Conservation (phyloP, 2,888 invertebrate genomes). For the Papilio protenor region DNA sequence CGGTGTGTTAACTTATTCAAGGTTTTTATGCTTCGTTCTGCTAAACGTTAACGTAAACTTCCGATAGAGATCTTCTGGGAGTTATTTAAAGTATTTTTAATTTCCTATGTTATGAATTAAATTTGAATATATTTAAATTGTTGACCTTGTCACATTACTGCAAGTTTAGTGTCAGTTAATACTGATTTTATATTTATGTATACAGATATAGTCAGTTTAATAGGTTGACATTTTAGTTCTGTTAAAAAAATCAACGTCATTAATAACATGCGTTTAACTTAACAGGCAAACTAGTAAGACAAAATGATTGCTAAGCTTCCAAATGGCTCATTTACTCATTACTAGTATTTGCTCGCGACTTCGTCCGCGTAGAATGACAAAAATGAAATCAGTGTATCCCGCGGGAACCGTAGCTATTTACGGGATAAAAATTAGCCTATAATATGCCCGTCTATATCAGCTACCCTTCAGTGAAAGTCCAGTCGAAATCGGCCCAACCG, state of each 20-base stretch:
- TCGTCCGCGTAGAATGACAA: too few relatives aligned
- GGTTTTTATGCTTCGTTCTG: neutral
- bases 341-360: too few relatives aligned
- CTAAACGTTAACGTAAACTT: slow-evolving; percentile 17
- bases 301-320: neutral
- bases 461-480: too few relatives aligned
- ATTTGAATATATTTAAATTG: slow-evolving; percentile 11
- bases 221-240: neutral
- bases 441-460: too few relatives aligned
- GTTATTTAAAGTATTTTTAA: slow-evolving; percentile 12
- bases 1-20: neutral
- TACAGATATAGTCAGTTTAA: neutral
- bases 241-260: too few relatives aligned
- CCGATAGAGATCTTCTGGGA: slow-evolving; percentile 25
- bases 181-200: neutral
- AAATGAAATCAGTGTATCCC: too few relatives aligned
- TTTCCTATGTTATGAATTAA: neutral
- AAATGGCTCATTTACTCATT: neutral
- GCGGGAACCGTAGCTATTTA: too few relatives aligned
- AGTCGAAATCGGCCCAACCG: too few relatives aligned
- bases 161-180: neutral
- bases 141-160: neutral
- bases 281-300: neutral
- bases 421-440: too few relatives aligned
- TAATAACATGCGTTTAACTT: neutral